Conservation (phyloP, 2,797 vertebrate species). For the Urophycis tenuis region DNA sequence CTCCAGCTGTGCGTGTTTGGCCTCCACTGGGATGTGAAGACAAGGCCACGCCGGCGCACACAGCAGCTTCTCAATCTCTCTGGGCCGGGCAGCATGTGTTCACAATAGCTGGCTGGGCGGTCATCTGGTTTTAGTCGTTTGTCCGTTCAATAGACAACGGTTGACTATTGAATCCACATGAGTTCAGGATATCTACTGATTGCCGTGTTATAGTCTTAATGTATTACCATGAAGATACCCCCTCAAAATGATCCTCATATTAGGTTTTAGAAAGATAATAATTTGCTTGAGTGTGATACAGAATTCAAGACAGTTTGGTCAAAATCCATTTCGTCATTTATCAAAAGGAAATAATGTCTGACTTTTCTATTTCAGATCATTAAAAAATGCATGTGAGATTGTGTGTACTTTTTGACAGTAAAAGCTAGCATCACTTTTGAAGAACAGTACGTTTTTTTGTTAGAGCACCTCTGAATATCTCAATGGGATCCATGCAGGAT, state of each 20-base stretch:
- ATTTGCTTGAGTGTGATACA: too few relatives aligned
- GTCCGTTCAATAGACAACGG: too few relatives aligned
- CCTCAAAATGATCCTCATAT: background rate
- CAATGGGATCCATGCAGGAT: too few relatives aligned
- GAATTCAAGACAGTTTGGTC: too few relatives aligned
- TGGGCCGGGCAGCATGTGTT: background rate
- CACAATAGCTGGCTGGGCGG: background rate
- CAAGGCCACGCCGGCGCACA: background rate
- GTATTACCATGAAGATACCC: background rate
- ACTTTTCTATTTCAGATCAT: too few relatives aligned
- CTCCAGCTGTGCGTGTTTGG: constrained; percentile 59
- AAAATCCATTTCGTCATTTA: too few relatives aligned
- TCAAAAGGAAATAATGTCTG: too few relatives aligned
- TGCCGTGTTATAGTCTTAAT: background rate
- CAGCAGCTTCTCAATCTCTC: background rate
- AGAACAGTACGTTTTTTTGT: background rate
- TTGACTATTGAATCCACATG: background rate
- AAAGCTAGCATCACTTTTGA: background rate
- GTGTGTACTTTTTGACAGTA: background rate
- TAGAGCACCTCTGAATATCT: background rate
- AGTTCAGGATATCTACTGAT: background rate
- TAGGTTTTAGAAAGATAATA: too few relatives aligned
- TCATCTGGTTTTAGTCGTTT: background rate
- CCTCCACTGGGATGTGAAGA: constrained; percentile 49
- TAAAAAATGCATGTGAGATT: too few relatives aligned